Evolutionary conservation across 1,140 invertebrate genomes (phyloP).

Genomic region (Monochamus saltuarius): DNA sequence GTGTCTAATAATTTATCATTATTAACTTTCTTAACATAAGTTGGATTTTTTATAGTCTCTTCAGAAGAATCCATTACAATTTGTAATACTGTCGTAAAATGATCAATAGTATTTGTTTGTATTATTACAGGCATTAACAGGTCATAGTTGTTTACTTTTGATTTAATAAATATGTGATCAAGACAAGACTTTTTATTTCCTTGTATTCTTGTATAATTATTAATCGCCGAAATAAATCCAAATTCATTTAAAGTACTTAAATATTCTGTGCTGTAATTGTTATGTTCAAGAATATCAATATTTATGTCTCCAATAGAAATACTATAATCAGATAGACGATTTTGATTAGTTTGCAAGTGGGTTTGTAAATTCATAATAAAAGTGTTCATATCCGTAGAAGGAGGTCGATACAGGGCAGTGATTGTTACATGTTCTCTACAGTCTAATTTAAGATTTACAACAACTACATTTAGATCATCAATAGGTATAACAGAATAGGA

Average conservation of each 20-base stretch:
- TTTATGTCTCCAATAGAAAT: constrained; percentile 6
- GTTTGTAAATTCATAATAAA: background rate
- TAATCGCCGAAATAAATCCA: background rate
- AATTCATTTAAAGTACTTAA: background rate
- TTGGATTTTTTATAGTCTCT: too few relatives aligned
- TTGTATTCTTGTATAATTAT: constrained; percentile 7
- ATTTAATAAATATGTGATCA: background rate
- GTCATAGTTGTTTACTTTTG: background rate
- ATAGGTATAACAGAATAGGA: background rate
- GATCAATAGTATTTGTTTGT: too few relatives aligned
- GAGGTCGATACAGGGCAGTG: constrained; percentile 1
- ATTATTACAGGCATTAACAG: too few relatives aligned
- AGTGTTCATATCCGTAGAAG: background rate
- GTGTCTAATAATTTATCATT: too few relatives aligned
- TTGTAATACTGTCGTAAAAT: too few relatives aligned
- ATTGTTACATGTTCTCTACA: background rate
- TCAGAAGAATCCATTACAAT: too few relatives aligned
- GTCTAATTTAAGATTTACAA: background rate
- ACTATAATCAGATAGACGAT: background rate
- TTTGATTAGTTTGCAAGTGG: background rate
- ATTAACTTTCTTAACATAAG: too few relatives aligned
- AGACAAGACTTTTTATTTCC: background rate
- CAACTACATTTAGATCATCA: background rate
- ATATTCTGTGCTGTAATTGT: background rate
- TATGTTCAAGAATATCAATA: background rate